phyloP scores from a whole-genome alignment of 1,140 invertebrate species.

The Tetraneura akinire region DNA sequence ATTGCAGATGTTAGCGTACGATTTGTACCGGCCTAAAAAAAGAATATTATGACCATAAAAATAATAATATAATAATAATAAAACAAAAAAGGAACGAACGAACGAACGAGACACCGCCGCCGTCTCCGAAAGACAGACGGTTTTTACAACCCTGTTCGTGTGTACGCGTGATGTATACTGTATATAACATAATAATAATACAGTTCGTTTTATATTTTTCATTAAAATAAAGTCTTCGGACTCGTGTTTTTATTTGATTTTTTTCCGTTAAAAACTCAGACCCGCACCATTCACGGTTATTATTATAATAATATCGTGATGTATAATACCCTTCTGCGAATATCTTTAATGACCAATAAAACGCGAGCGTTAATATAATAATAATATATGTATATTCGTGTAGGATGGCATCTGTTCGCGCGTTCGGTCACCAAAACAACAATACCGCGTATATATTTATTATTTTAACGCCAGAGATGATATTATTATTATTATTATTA shows the following conservation, averaged over 20 bases:
- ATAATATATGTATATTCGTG: neutral
- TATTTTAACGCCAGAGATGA: too few species aligned
- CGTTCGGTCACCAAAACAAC: constrained; percentile 1
- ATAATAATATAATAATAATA: neutral
- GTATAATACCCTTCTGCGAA: constrained; percentile 29
- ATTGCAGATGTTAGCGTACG: constrained; percentile 50
- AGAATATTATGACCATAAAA: constrained; percentile 50
- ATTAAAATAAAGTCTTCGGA: constrained; percentile 50
- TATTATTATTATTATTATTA: too few species aligned
- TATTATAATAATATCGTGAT: too few species aligned
- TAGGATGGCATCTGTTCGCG: neutral
- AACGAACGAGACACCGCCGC: neutral
- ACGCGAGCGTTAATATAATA: neutral
- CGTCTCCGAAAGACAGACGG: constrained; percentile 50
- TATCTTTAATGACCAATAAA: constrained; percentile 50
- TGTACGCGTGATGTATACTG: neutral
- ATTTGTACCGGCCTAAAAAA: constrained; percentile 50
- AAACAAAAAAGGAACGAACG: constrained; percentile 36
- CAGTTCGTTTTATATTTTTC: constrained; percentile 40
- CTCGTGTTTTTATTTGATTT: constrained; percentile 23
- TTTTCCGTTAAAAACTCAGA: constrained; percentile 42
- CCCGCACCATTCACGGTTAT: neutral
- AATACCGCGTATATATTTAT: constrained; percentile 9
- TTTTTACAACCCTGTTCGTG: constrained; percentile 42
- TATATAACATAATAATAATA: constrained; percentile 7